Conservation (phyloP, 2,797 vertebrate species). For the Serranus cabrilla region DNA sequence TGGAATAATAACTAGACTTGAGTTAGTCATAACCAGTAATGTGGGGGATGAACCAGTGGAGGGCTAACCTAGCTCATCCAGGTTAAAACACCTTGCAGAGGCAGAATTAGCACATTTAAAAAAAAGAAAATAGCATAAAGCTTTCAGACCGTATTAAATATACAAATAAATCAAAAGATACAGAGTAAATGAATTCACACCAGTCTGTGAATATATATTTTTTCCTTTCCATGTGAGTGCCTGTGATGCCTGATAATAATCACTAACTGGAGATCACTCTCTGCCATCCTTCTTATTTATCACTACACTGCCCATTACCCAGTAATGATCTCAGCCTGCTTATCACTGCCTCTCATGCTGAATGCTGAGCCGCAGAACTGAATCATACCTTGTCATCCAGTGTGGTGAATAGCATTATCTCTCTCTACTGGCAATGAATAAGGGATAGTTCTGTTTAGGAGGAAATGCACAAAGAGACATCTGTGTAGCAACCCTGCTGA, state of each 20-base stretch:
- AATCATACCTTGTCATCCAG: constrained; percentile 43
- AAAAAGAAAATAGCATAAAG: neutral
- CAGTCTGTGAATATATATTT: neutral
- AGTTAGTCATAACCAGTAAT: neutral
- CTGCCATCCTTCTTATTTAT: constrained; percentile 11
- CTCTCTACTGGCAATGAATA: neutral
- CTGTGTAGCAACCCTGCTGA: constrained; percentile 9
- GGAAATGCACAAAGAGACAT: neutral
- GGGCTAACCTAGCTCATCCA: neutral
- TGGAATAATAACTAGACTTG: constrained; percentile 31
- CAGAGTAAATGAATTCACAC: neutral
- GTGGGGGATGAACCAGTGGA: neutral
- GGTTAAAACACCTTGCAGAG: constrained; percentile 6
- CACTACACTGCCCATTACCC: constrained; percentile 20
- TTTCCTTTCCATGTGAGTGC: neutral
- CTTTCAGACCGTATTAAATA: neutral
- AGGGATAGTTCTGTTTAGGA: neutral
- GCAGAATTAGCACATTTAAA: neutral
- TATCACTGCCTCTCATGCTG: constrained; percentile 28
- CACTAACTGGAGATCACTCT: neutral
- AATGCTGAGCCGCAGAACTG: constrained; percentile 44
- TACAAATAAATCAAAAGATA: neutral
- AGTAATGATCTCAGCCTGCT: constrained; percentile 35
- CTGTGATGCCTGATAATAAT: neutral
- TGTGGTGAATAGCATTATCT: constrained; percentile 5